Evolutionary conservation across 2,888 invertebrate genomes (phyloP).

Genomic region (Tholera decimalis): DNA sequence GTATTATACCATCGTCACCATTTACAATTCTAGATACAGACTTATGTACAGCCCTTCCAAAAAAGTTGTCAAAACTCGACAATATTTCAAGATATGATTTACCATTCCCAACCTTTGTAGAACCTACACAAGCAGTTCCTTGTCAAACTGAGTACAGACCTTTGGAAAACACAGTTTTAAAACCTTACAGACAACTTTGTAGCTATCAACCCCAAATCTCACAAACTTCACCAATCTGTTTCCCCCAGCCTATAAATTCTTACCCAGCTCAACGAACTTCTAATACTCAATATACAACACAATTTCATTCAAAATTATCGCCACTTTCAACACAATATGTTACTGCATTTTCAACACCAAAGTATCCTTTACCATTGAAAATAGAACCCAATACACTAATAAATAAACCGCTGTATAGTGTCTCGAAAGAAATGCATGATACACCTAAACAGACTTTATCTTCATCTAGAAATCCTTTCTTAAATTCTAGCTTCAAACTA

Average conservation of each 20-base stretch:
- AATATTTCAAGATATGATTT: background rate
- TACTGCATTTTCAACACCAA: background rate
- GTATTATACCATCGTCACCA: slow-evolving; percentile 23
- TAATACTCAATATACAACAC: background rate
- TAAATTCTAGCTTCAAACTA: background rate
- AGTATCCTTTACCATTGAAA: background rate
- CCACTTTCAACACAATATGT: background rate
- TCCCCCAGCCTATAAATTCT: background rate
- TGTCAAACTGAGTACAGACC: background rate
- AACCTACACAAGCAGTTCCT: background rate
- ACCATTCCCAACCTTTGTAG: background rate
- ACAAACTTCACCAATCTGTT: background rate
- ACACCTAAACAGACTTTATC: background rate
- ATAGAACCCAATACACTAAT: background rate
- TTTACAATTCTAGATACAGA: background rate
- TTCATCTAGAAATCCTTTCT: background rate
- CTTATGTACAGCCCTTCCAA: background rate
- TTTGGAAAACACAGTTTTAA: background rate
- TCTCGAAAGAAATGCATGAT: background rate
- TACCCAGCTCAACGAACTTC: background rate
- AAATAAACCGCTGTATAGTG: background rate
- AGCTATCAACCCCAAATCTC: background rate
- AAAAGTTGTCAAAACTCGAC: background rate
- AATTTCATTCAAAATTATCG: background rate
- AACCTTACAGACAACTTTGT: background rate